Conservation (phyloP, 2,888 invertebrate species). For the Ferrisia virgata region DNA sequence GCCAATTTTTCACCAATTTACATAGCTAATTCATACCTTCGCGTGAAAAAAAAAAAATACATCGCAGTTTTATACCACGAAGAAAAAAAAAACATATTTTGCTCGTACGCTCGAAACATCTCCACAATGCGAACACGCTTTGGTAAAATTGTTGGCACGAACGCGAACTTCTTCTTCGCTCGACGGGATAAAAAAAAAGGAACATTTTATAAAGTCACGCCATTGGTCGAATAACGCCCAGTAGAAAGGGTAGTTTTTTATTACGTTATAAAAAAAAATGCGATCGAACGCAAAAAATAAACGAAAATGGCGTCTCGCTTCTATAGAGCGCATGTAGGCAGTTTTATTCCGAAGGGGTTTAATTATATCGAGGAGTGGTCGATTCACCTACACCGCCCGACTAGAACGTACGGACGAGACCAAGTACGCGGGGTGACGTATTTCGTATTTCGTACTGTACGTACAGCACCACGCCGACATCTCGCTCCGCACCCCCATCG, state of each 20-base stretch:
- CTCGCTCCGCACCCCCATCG: not conserved
- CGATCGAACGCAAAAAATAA: slow-evolving; percentile 45
- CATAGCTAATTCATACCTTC: too few species aligned
- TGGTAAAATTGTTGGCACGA: slow-evolving; percentile 24
- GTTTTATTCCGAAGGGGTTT: slow-evolving; percentile 44
- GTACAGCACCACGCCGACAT: too few species aligned
- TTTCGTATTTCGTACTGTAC: not conserved
- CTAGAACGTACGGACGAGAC: not conserved
- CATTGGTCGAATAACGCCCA: slow-evolving; percentile 41
- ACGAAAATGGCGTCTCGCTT: slow-evolving; percentile 43
- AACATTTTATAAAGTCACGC: slow-evolving; percentile 43
- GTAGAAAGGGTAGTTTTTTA: slow-evolving; percentile 44
- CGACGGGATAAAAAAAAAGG: slow-evolving; percentile 29
- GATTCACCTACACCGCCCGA: slow-evolving; percentile 33
- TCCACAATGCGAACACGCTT: not conserved
- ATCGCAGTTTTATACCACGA: too few species aligned
- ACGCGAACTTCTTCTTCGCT: slow-evolving; percentile 27
- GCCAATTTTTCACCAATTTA: too few species aligned
- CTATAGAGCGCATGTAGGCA: slow-evolving; percentile 44
- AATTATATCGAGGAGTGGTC: slow-evolving; percentile 44
- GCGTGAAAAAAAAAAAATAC: too few species aligned
- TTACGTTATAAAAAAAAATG: slow-evolving; percentile 43
- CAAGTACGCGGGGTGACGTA: not conserved
- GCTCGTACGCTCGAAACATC: not conserved
- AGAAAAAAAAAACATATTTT: not conserved